Conservation (phyloP, 2,113 vertebrate species). For the Candoia aspera region DNA sequence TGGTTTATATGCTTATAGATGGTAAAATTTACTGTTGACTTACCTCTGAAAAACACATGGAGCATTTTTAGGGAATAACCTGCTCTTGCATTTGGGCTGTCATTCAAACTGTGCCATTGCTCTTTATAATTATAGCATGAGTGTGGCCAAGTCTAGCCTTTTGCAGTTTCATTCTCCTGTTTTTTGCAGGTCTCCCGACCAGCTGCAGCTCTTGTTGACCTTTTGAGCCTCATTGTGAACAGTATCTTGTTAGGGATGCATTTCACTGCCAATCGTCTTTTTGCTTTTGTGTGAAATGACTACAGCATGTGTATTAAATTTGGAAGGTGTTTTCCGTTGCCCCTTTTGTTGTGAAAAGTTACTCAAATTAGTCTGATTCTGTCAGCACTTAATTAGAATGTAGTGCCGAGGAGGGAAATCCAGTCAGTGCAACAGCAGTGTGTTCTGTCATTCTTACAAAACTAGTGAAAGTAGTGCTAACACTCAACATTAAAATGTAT, state of each 20-base stretch:
- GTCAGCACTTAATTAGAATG: not conserved
- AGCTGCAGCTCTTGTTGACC: slow-evolving; percentile 50
- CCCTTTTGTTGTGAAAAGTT: not conserved
- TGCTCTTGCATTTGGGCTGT: slow-evolving; percentile 15
- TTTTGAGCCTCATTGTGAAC: slow-evolving; percentile 48
- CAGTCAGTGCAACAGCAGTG: rapidly evolving
- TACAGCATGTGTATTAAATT: slow-evolving; percentile 18
- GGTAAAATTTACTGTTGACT: not conserved
- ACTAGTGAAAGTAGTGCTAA: slow-evolving; percentile 29
- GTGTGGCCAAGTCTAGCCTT: slow-evolving; percentile 58
- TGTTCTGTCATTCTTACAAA: slow-evolving; percentile 9
- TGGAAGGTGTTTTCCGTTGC: slow-evolving; percentile 6
- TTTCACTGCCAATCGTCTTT: slow-evolving; percentile 17
- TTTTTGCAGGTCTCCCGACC: slow-evolving; percentile 51
- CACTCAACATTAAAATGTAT: slow-evolving; percentile 30
- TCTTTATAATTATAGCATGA: slow-evolving; percentile 61
- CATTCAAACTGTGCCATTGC: slow-evolving; percentile 56
- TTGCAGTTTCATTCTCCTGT: slow-evolving; percentile 52
- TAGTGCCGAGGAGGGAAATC: not conserved
- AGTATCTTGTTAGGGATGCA: slow-evolving; percentile 15
- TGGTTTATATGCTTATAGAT: not conserved
- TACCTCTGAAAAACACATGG: not conserved
- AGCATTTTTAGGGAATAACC: not conserved
- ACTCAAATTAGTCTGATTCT: slow-evolving; percentile 18
- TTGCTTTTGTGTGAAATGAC: not conserved